Percentiles rank a stretch among this genome's conserved stretches.
Conservation (phyloP, 1,140 invertebrate species). For the Rhagoletis zephyria region DNA sequence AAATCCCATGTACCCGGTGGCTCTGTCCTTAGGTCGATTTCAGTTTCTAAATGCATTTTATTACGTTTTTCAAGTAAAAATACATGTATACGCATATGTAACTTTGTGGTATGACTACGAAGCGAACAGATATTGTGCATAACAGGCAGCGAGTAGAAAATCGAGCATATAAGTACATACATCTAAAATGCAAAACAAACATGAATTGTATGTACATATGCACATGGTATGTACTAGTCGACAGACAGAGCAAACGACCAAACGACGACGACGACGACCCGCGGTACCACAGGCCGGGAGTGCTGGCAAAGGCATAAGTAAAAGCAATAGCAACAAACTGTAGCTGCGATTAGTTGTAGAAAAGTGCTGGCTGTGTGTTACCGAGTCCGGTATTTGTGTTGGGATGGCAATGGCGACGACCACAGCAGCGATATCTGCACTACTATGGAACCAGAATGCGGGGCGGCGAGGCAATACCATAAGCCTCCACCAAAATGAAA, state of each 20-base stretch:
- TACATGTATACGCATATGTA: neutral
- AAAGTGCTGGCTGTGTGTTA: constrained; percentile 7
- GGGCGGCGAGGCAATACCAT: neutral
- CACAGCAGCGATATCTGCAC: constrained; percentile 31
- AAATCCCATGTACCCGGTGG: neutral
- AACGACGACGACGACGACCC: neutral
- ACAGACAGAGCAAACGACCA: neutral
- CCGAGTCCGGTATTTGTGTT: constrained; percentile 4
- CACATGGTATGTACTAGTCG: neutral
- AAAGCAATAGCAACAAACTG: neutral
- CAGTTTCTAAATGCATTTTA: neutral
- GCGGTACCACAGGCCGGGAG: neutral
- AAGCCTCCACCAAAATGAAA: constrained; percentile 38
- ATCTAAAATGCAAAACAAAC: constrained; percentile 13
- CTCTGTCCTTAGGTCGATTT: neutral
- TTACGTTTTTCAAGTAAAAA: neutral
- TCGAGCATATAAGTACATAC: constrained; percentile 35
- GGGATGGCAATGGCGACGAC: constrained; percentile 21
- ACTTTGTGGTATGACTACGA: neutral
- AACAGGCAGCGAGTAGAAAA: constrained; percentile 29
- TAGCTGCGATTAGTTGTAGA: constrained; percentile 9
- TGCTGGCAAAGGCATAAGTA: constrained; percentile 20
- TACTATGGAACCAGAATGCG: neutral
- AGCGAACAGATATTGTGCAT: constrained; percentile 27
- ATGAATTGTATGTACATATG: constrained; percentile 11